phyloP scores from a whole-genome alignment of 2,113 vertebrate species.

The Menidia beryllina region DNA sequence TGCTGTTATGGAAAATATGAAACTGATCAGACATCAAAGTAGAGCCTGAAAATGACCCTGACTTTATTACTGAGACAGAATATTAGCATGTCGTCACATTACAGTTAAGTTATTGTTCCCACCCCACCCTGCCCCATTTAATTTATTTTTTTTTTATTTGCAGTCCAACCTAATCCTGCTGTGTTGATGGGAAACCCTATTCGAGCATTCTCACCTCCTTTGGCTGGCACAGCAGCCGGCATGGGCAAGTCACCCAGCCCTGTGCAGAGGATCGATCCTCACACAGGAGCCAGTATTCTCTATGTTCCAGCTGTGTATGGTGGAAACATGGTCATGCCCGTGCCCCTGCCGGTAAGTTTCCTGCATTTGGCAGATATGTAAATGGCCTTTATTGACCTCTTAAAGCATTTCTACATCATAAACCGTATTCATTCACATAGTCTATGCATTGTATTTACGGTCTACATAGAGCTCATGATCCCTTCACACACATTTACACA shows the following conservation, averaged over 20 bases:
- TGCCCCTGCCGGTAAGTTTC: conserved; percentile 94
- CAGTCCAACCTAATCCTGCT: conserved; percentile 94
- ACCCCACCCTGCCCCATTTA: too few species aligned
- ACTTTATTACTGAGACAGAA: too few species aligned
- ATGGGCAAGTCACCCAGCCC: conserved; percentile 98
- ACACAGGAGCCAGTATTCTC: conserved; percentile 96
- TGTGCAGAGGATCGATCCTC: conserved; percentile 98
- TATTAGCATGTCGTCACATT: too few species aligned
- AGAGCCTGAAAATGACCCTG: not conserved
- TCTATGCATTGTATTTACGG: too few species aligned
- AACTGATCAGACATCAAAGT: not conserved
- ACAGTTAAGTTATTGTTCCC: too few species aligned
- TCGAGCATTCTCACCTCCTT: conserved; percentile 93
- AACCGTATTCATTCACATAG: too few species aligned
- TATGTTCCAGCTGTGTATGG: conserved; percentile 98
- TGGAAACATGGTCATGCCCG: conserved; percentile 98
- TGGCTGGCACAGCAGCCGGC: conserved; percentile 87
- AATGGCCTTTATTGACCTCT: too few species aligned
- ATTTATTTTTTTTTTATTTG: conserved; percentile 44
- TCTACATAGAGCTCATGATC: too few species aligned
- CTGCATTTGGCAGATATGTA: not conserved
- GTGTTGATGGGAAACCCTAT: conserved; percentile 98
- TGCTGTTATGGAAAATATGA: too few species aligned
- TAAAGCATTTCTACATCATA: too few species aligned
- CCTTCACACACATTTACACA: too few species aligned